phyloP scores from a whole-genome alignment of 2,888 invertebrate genomes.

The Oegoconia quadripuncta region DNA sequence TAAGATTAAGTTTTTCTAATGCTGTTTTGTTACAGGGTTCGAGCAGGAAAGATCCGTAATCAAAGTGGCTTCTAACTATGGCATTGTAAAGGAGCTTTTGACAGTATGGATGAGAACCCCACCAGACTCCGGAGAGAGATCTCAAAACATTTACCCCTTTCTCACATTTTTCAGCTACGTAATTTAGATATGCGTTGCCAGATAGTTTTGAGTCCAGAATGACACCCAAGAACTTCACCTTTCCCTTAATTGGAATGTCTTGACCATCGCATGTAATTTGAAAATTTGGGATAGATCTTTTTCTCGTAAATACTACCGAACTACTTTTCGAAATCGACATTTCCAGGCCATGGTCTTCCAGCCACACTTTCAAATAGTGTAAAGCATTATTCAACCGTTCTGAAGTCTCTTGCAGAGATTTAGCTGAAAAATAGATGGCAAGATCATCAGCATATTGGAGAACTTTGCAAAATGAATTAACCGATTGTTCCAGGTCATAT shows the following conservation, averaged over 20 bases:
- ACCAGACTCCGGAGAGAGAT: conserved; percentile 19
- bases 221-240: conserved; percentile 14
- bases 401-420: neutral
- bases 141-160: conserved; percentile 10
- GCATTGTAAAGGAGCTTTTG: conserved; percentile 22
- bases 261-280: neutral
- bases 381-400: conserved; percentile 6
- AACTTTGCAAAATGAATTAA: conserved; percentile 6
- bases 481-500: conserved; percentile 6
- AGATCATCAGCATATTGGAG: conserved; percentile 21
- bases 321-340: conserved; percentile 9
- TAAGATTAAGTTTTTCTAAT: conserved; percentile 7
- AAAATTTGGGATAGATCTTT: conserved; percentile 1
- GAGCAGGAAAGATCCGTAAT: conserved; percentile 22
- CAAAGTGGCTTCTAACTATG: conserved; percentile 21
- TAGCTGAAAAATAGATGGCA: conserved; percentile 6
- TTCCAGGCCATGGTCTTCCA: conserved; percentile 7
- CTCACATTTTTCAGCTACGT: conserved; percentile 14
- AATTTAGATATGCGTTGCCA: conserved; percentile 11
- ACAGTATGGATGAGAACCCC: conserved; percentile 21
- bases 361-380: conserved; percentile 5
- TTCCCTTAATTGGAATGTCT: neutral
- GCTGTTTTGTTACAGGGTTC: conserved; percentile 18
- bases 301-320: conserved; percentile 7
- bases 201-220: conserved; percentile 12